These are phyloP conservation scores for Trogon surrucura DNA, from an alignment of 2,113 vertebrate genomes.

Conservation along the genomic window DNA sequence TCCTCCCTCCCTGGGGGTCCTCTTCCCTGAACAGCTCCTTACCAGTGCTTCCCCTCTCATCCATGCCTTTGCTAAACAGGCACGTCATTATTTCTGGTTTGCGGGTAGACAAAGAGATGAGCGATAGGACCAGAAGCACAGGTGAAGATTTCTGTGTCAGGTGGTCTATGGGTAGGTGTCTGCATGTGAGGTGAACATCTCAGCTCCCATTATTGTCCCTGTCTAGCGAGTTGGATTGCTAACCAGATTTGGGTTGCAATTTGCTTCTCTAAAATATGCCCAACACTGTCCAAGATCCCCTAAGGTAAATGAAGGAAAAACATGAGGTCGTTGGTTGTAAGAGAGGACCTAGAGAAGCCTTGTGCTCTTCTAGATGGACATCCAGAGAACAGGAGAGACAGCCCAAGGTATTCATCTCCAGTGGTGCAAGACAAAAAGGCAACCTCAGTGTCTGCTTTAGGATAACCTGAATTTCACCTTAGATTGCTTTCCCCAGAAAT, in stretches of 20 bases:
- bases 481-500: neutral
- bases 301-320: neutral
- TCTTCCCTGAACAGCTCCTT: neutral
- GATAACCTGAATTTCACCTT: neutral
- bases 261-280: neutral
- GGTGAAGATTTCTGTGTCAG: neutral
- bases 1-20: neutral
- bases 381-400: neutral
- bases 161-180: neutral
- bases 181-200: neutral
- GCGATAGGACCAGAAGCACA: neutral
- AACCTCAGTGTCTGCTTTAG: neutral
- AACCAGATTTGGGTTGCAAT: neutral
- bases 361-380: neutral
- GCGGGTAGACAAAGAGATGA: neutral
- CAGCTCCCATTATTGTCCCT: neutral
- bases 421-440: rapidly evolving
- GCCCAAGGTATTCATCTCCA: neutral
- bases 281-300: neutral
- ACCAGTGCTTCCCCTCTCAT: neutral
- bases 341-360: neutral
- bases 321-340: neutral
- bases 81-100: neutral
- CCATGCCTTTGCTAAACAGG: neutral
- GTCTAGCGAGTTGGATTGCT: neutral